Conservation (phyloP, 53 echinoderm and acorn worm species). For the Arbacia lixula region DNA sequence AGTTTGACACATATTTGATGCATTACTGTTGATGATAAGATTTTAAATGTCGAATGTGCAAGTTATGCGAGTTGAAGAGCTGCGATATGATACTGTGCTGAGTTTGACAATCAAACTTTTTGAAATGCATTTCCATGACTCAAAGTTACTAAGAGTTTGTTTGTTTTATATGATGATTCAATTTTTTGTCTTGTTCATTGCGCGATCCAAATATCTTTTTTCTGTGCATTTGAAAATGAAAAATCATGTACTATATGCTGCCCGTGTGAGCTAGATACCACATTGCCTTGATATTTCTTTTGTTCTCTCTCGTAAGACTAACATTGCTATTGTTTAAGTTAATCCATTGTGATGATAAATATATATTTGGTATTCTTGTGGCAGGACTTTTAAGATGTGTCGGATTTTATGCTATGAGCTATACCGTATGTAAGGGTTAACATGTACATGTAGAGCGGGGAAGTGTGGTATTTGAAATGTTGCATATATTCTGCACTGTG, state of each 20-base stretch:
- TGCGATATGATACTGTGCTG: neutral
- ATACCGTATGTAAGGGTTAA: too few relatives aligned
- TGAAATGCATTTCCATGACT: conserved; percentile 41
- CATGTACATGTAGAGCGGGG: conserved; percentile 6
- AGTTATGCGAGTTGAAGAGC: too few relatives aligned
- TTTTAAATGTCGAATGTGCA: too few relatives aligned
- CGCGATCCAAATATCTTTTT: conserved; percentile 22
- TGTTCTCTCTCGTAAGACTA: neutral
- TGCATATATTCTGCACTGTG: conserved; percentile 23
- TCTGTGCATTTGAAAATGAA: conserved; percentile 54
- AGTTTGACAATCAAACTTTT: conserved; percentile 32
- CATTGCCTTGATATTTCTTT: conserved; percentile 27
- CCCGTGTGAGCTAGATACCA: conserved; percentile 8
- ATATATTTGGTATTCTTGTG: too few relatives aligned
- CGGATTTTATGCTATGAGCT: too few relatives aligned
- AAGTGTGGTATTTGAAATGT: conserved; percentile 22
- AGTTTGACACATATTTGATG: too few relatives aligned
- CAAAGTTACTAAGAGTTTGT: too few relatives aligned
- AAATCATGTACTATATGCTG: conserved; percentile 55
- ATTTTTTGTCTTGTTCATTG: conserved; percentile 23
- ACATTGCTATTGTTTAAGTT: neutral
- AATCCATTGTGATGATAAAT: neutral
- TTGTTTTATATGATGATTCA: too few relatives aligned
- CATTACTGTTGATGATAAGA: too few relatives aligned
- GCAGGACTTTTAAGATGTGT: too few relatives aligned